Conservation (phyloP, 1,140 invertebrate species). For the Lethocerus indicus region DNA sequence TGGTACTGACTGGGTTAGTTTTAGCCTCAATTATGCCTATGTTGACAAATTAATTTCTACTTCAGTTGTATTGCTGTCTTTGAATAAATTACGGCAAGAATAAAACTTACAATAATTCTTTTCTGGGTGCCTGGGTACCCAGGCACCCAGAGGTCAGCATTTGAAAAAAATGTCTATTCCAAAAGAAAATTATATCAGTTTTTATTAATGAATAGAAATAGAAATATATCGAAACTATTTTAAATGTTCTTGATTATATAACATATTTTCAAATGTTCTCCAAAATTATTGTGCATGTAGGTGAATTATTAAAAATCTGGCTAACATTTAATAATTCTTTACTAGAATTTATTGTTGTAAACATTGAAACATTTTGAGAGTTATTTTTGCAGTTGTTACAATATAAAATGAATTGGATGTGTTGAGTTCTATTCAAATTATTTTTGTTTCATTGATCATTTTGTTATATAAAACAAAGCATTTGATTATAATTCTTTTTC, state of each 20-base stretch:
- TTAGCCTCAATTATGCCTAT: background rate
- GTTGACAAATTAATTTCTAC: too few species aligned
- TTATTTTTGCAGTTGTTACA: background rate
- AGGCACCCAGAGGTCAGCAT: background rate
- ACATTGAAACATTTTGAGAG: background rate
- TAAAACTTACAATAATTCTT: background rate
- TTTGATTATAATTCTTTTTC: background rate
- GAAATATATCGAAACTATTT: too few species aligned
- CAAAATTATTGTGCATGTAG: too few species aligned
- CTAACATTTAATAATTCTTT: background rate
- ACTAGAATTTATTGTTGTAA: background rate
- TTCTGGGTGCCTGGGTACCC: background rate
- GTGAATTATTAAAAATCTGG: background rate
- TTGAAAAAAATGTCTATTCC: background rate
- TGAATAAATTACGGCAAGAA: too few species aligned
- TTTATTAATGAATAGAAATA: too few species aligned
- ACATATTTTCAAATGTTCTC: too few species aligned
- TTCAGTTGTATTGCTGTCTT: too few species aligned
- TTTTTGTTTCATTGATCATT: background rate
- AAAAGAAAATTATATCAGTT: background rate
- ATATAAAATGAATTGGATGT: background rate
- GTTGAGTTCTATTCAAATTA: background rate
- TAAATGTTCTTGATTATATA: too few species aligned
- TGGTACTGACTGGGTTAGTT: constrained; percentile 59
- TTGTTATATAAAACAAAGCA: background rate